Evolutionary conservation across 2,888 invertebrate species (phyloP).

Genomic region (Folsomia manolachei): DNA sequence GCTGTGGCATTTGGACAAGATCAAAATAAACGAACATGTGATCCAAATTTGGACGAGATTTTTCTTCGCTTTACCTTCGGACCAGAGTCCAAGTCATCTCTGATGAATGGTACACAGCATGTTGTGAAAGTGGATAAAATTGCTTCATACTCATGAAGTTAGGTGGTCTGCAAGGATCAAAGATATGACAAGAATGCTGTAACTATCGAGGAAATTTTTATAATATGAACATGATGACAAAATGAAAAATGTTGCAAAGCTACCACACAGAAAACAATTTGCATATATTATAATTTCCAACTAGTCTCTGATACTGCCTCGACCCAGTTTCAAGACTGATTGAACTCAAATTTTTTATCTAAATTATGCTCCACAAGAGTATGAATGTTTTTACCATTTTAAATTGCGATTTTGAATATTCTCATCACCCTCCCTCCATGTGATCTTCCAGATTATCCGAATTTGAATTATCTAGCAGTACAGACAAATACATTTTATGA

Average conservation of each 20-base stretch:
- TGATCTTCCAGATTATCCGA: no score
- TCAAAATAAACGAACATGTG: slow-evolving; percentile 57
- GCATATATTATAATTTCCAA: background rate
- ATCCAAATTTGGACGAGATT: slow-evolving; percentile 64
- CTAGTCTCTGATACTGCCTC: background rate
- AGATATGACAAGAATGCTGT: slow-evolving; percentile 53
- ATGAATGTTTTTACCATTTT: no score
- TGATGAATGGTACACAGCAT: slow-evolving; percentile 61
- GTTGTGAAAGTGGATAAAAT: slow-evolving; percentile 54
- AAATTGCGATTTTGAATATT: no score
- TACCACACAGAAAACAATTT: background rate
- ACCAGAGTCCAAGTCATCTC: slow-evolving; percentile 56
- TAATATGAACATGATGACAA: background rate
- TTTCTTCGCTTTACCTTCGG: slow-evolving; percentile 68
- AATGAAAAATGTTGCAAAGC: no score
- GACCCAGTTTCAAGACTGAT: background rate
- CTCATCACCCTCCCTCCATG: no score
- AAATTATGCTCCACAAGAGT: no score
- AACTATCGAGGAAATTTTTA: slow-evolving; percentile 54
- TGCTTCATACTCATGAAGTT: slow-evolving; percentile 52
- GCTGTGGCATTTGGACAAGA: slow-evolving; percentile 62
- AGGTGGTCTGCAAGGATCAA: slow-evolving; percentile 57
- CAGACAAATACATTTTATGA: no score
- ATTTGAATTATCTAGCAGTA: no score
- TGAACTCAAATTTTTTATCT: background rate